Evolutionary conservation across 2,888 invertebrate genomes (phyloP).

Genomic region (Mylabris sibirica): DNA sequence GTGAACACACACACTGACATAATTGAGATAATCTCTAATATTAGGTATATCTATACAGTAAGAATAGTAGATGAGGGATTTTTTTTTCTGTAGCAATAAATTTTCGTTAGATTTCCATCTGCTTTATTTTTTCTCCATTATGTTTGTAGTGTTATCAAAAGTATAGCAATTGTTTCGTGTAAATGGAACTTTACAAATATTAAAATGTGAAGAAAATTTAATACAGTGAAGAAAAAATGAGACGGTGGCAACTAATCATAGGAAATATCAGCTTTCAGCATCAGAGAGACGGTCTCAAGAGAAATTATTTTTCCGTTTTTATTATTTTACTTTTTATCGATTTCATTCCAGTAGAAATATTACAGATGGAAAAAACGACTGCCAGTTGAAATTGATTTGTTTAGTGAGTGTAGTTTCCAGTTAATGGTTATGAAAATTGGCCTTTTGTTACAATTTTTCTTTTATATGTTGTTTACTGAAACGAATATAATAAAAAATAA

Average conservation of each 20-base stretch:
- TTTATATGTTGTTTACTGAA: not conserved
- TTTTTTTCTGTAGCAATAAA: not conserved
- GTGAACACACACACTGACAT: not conserved
- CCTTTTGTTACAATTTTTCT: not conserved
- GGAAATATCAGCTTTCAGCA: constrained; percentile 11
- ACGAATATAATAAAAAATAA: not conserved
- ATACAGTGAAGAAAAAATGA: not conserved
- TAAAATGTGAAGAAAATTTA: constrained; percentile 11
- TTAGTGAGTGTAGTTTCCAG: not conserved
- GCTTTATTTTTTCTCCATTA: not conserved
- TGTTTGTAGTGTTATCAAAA: not conserved
- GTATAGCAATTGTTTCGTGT: constrained; percentile 2
- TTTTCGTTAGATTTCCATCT: not conserved
- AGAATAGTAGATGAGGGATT: not conserved
- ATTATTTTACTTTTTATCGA: constrained; percentile 4
- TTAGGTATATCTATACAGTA: not conserved
- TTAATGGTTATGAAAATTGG: not conserved
- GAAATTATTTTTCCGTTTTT: constrained; percentile 10
- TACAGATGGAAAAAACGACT: constrained; percentile 2
- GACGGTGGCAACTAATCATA: constrained; percentile 12
- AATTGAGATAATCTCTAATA: not conserved
- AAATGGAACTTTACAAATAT: constrained; percentile 12
- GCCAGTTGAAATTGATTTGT: not conserved
- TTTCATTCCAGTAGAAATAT: not conserved
- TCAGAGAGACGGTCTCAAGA: constrained; percentile 8